phyloP scores from a whole-genome alignment of 2,113 vertebrate species.

The Bolborhynchus lineola region DNA sequence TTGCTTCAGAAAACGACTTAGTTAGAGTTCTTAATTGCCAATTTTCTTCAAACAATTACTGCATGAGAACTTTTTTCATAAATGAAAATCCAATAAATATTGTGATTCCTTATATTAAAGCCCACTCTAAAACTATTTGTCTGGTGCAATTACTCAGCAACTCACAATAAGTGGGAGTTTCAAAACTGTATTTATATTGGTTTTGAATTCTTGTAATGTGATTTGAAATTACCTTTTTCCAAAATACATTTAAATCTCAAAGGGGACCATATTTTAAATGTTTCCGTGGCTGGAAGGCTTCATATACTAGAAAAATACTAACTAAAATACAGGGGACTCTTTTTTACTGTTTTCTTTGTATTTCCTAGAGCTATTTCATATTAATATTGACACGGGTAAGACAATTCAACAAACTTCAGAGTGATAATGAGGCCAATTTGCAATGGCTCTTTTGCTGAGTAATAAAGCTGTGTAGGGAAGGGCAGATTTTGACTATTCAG shows the following conservation, averaged over 20 bases:
- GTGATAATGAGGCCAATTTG: not conserved
- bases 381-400: not conserved
- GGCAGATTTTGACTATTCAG: not conserved
- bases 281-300: not conserved
- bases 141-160: conserved; percentile 5
- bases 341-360: not conserved
- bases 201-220: not conserved
- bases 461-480: not conserved
- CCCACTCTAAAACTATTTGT: conserved; percentile 15
- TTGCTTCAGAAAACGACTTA: conserved; percentile 41
- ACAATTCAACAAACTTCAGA: not conserved
- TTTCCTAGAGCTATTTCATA: not conserved
- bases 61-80: conserved; percentile 27
- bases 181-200: conserved; percentile 29
- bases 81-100: conserved; percentile 27
- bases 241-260: conserved; percentile 17
- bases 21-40: conserved; percentile 47
- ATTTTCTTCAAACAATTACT: conserved; percentile 50
- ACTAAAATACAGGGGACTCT: not conserved
- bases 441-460: not conserved
- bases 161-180: conserved; percentile 5
- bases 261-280: not conserved
- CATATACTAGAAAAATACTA: not conserved
- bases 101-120: conserved; percentile 27
- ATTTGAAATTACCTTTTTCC: conserved; percentile 15